Evolutionary conservation across 2,113 vertebrate genomes (phyloP).

Genomic region (Pseudolaguvia tuberculata): DNA sequence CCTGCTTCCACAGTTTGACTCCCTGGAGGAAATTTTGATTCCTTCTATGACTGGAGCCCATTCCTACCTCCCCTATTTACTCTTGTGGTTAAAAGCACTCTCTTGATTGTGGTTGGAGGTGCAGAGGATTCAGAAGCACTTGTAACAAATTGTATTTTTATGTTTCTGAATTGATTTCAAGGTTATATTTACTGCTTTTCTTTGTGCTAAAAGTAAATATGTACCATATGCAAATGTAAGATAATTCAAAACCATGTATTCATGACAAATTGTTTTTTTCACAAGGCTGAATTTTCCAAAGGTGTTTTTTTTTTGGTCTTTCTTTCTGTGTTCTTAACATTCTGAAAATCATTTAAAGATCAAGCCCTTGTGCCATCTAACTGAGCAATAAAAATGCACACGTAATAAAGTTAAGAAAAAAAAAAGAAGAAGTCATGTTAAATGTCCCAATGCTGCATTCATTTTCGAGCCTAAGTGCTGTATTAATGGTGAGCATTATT

Average conservation of each 20-base stretch:
- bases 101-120: conserved; percentile 60
- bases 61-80: conserved; percentile 47
- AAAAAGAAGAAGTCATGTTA: conserved; percentile 46
- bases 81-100: conserved; percentile 56
- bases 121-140: conserved; percentile 66
- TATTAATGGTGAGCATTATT: conserved; percentile 52
- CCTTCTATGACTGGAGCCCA: conserved; percentile 56
- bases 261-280: conserved; percentile 32
- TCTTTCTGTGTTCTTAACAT: conserved; percentile 32
- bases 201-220: conserved; percentile 54
- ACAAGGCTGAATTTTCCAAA: conserved; percentile 64
- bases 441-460: conserved; percentile 63
- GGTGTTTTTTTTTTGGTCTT: conserved; percentile 51
- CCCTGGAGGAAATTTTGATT: conserved; percentile 42
- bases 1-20: conserved; percentile 3
- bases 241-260: conserved; percentile 52
- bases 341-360: conserved; percentile 56
- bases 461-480: conserved; percentile 56
- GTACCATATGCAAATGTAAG: conserved; percentile 57
- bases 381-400: conserved; percentile 71
- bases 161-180: conserved; percentile 54
- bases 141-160: conserved; percentile 65
- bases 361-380: conserved; percentile 68
- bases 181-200: conserved; percentile 40
- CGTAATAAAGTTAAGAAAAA: conserved; percentile 38